Evolutionary conservation across 2,113 vertebrate species (phyloP).

Genomic region (Genyomyrus donnyi): DNA sequence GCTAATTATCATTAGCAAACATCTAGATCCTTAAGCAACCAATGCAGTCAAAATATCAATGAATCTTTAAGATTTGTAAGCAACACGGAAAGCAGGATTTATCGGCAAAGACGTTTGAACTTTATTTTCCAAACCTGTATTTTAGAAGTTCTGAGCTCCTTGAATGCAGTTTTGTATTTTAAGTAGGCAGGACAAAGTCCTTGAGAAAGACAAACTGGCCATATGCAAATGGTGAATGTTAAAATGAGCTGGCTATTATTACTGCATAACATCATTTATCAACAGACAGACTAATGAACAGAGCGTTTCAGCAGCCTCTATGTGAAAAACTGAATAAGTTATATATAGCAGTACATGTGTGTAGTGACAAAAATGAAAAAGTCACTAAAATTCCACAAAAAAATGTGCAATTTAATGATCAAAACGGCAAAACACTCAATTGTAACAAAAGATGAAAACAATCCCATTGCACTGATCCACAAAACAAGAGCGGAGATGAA

Average conservation of each 20-base stretch:
- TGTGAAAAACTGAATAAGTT: neutral
- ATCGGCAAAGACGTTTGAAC: neutral
- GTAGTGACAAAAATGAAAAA: neutral
- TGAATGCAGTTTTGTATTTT: neutral
- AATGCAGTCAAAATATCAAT: neutral
- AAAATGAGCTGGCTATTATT: neutral
- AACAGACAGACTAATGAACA: neutral
- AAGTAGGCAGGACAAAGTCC: neutral
- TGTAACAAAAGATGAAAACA: neutral
- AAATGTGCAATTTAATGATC: neutral
- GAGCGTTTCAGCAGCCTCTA: neutral
- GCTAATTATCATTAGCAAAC: neutral
- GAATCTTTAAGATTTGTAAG: neutral
- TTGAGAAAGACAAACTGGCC: neutral
- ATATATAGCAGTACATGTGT: neutral
- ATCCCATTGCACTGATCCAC: neutral
- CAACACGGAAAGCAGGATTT: neutral
- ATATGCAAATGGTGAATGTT: neutral
- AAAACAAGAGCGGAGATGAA: neutral
- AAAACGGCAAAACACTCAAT: neutral
- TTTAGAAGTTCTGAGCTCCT: neutral
- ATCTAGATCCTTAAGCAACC: neutral
- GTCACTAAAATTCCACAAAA: neutral
- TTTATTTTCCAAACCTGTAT: neutral
- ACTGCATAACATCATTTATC: neutral